Conservation (phyloP, 1,140 invertebrate genomes). For the Aleiodes sp. region DNA sequence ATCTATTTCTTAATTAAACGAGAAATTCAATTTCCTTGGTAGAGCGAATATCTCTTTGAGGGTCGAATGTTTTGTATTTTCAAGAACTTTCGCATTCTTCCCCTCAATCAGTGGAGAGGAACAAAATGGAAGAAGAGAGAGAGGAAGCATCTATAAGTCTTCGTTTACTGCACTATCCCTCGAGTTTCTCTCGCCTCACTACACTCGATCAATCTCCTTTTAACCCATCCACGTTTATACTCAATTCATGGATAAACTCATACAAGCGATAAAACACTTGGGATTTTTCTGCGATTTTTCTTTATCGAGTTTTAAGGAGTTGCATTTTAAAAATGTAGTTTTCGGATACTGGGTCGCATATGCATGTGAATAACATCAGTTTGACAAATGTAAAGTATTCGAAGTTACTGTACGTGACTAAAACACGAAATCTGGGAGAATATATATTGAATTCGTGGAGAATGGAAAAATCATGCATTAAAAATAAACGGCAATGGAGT, state of each 20-base stretch:
- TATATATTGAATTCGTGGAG: too few species aligned
- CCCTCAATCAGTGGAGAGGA: not conserved
- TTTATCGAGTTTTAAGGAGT: too few species aligned
- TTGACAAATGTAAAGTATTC: too few species aligned
- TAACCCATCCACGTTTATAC: slow-evolving; percentile 2
- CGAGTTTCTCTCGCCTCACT: not conserved
- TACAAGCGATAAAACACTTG: not conserved
- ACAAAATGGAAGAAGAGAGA: not conserved
- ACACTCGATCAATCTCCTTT: not conserved
- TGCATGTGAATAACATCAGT: too few species aligned
- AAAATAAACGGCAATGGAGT: too few species aligned
- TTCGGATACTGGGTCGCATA: too few species aligned
- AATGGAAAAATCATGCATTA: too few species aligned
- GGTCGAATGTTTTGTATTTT: not conserved
- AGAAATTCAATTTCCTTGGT: slow-evolving; percentile 50
- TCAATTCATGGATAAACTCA: not conserved
- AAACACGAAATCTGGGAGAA: too few species aligned
- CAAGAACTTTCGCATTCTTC: not conserved
- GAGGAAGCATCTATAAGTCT: not conserved
- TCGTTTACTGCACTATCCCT: not conserved
- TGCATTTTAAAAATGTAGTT: too few species aligned
- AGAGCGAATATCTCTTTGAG: slow-evolving; percentile 10
- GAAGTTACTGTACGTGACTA: too few species aligned
- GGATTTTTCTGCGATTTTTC: not conserved
- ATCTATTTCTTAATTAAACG: slow-evolving; percentile 48